Evolutionary conservation across 2,113 vertebrate genomes (phyloP).

Genomic region (Columbina picui): DNA sequence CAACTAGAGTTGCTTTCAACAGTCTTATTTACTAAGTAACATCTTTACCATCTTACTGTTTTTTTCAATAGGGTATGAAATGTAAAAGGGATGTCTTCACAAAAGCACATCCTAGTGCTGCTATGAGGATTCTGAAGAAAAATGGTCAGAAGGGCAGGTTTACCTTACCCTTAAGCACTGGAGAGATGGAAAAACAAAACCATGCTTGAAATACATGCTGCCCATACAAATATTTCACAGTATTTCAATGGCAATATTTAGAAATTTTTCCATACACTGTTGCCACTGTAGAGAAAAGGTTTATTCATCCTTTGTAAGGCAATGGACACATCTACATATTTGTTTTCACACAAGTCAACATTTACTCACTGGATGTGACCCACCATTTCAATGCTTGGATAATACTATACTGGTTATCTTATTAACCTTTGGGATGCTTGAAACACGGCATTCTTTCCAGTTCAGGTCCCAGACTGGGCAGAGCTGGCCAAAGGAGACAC

Average conservation of each 20-base stretch:
- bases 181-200: not conserved
- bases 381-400: not conserved
- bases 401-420: not conserved
- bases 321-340: not conserved
- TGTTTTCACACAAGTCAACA: not conserved
- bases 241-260: not conserved
- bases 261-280: not conserved
- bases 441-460: not conserved
- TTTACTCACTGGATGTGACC: not conserved
- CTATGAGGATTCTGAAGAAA: not conserved
- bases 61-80: not conserved
- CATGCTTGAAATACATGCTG: not conserved
- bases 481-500: not conserved
- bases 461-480: not conserved
- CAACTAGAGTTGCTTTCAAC: not conserved
- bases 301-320: not conserved
- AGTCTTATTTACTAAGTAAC: not conserved
- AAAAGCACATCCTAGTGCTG: not conserved
- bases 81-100: not conserved
- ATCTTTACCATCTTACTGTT: not conserved
- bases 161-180: not conserved
- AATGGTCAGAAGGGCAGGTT: not conserved
- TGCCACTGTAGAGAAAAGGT: not conserved
- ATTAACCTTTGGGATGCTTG: not conserved
- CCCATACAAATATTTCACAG: not conserved